These are phyloP conservation scores for Hydropotes inermis DNA, from an alignment of 2,113 vertebrate species.

Conservation along the genomic window DNA sequence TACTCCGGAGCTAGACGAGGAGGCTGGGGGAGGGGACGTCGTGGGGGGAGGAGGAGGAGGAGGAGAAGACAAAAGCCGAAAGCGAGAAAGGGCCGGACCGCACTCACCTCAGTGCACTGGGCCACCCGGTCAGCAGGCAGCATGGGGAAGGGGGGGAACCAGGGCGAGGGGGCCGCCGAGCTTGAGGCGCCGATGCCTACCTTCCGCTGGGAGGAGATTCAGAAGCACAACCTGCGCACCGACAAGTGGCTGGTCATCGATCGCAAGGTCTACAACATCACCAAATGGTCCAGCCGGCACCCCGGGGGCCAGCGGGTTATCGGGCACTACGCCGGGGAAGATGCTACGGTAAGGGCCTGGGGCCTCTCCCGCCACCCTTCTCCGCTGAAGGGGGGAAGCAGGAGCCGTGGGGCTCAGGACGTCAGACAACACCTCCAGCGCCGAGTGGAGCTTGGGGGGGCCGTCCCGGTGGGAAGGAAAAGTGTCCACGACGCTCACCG, in stretches of 20 bases:
- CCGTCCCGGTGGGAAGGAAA: background rate
- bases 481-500: background rate
- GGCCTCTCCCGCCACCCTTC: background rate
- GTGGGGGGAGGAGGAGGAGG: conserved; percentile 35
- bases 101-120: conserved; percentile 43
- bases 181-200: conserved; percentile 69
- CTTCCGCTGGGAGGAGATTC: conserved; percentile 95
- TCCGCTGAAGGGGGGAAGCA: background rate
- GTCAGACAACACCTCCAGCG: background rate
- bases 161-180: conserved; percentile 78
- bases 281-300: conserved; percentile 87
- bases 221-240: conserved; percentile 86
- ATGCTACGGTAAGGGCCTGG: conserved; percentile 89
- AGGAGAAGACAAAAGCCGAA: conserved; percentile 70
- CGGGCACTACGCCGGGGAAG: conserved; percentile 92
- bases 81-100: background rate
- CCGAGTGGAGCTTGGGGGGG: background rate
- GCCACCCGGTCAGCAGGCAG: background rate
- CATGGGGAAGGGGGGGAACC: conserved; percentile 86
- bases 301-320: conserved; percentile 90
- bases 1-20: conserved; percentile 18
- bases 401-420: background rate
- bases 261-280: conserved; percentile 94
- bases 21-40: conserved; percentile 68
- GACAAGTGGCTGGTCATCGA: conserved; percentile 95